Evolutionary conservation across 2,113 vertebrate species (phyloP).

Genomic region (Struthio camelus): DNA sequence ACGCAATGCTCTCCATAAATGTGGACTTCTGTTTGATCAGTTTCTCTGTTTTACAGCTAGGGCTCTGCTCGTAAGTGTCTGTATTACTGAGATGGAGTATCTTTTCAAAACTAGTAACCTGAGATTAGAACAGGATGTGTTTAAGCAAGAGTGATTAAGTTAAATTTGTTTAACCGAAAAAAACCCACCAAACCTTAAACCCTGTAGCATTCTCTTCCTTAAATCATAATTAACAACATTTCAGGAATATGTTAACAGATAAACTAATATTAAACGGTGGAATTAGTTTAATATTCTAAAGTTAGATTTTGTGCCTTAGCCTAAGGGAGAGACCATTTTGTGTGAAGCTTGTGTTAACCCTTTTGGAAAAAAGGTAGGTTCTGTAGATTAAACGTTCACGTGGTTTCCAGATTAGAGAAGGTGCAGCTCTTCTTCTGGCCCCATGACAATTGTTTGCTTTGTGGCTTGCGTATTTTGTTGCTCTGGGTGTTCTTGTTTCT

Average conservation of each 20-base stretch:
- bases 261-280: neutral
- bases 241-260: neutral
- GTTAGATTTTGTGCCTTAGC: neutral
- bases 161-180: neutral
- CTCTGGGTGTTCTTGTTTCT: neutral
- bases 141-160: neutral
- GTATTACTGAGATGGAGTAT: neutral
- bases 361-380: neutral
- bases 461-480: neutral
- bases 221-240: neutral
- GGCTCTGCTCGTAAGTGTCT: neutral
- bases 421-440: neutral
- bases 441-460: neutral
- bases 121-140: neutral
- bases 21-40: neutral
- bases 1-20: neutral
- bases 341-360: neutral
- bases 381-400: neutral
- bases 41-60: neutral
- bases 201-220: neutral
- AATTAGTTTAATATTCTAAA: neutral
- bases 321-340: neutral
- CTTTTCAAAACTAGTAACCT: neutral
- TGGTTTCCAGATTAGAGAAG: neutral
- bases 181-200: neutral